These are phyloP conservation scores for Athene noctua DNA, from an alignment of 2,113 vertebrate genomes.

Conservation along the genomic window DNA sequence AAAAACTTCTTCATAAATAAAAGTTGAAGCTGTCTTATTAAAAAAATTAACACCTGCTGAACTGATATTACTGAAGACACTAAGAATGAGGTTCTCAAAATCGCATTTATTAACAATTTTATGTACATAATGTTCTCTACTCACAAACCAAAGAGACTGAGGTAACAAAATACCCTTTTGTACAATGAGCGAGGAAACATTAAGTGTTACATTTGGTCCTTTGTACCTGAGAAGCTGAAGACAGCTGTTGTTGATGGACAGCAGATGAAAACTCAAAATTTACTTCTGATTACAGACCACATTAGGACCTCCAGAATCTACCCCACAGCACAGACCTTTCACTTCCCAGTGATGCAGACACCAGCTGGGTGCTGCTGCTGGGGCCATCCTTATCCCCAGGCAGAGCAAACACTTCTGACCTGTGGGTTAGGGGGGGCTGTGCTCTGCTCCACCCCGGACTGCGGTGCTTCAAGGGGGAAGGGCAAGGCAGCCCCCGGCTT, in stretches of 20 bases:
- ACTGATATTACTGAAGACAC: conserved; percentile 40
- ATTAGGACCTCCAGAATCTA: neutral
- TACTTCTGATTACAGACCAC: conserved; percentile 35
- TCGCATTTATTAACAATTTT: conserved; percentile 73
- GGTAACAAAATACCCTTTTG: conserved; percentile 72
- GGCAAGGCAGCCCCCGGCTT: neutral
- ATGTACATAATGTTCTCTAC: conserved; percentile 64
- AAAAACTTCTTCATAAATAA: neutral
- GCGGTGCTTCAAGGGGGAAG: neutral
- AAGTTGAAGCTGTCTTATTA: neutral
- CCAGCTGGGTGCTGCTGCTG: neutral
- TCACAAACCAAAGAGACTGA: conserved; percentile 59
- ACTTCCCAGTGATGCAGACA: neutral
- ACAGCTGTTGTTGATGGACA: conserved; percentile 54
- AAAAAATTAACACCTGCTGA: neutral
- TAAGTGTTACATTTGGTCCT: conserved; percentile 72
- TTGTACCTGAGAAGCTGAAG: conserved; percentile 80
- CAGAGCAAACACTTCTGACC: neutral
- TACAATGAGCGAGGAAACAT: conserved; percentile 66
- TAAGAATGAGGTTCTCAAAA: conserved; percentile 57
- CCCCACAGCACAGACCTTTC: neutral
- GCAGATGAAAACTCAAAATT: conserved; percentile 42
- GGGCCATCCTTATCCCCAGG: neutral
- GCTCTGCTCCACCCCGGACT: too few relatives aligned
- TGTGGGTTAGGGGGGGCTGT: too few relatives aligned